phyloP scores from a whole-genome alignment of 2,113 vertebrate species.

The Todiramphus chloris region DNA sequence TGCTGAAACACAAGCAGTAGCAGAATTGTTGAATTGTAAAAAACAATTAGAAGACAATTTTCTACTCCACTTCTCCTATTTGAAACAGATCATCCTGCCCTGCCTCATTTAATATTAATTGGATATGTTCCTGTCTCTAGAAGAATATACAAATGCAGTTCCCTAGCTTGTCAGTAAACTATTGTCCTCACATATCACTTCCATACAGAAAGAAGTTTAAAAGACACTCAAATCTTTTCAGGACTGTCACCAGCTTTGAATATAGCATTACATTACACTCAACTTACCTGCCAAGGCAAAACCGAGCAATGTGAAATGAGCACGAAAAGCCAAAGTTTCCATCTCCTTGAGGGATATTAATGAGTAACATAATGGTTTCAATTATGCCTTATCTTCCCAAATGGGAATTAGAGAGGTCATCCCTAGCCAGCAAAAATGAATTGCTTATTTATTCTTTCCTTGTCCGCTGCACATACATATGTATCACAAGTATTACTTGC shows the following conservation, averaged over 20 bases:
- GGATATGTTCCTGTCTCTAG: background rate
- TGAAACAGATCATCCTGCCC: slow-evolving; percentile 3
- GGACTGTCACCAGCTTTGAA: background rate
- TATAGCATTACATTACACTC: background rate
- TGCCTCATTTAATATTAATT: slow-evolving; percentile 53
- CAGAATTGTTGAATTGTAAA: slow-evolving; percentile 17
- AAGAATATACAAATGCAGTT: slow-evolving; percentile 21
- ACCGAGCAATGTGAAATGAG: background rate
- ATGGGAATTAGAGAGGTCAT: slow-evolving; percentile 27
- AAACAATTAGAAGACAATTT: slow-evolving; percentile 36
- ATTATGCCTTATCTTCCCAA: slow-evolving; percentile 38
- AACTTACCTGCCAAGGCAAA: background rate
- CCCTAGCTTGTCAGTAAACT: background rate
- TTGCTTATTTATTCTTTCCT: slow-evolving; percentile 4
- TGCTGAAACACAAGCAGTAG: background rate
- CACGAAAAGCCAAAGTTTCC: background rate
- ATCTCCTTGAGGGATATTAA: slow-evolving; percentile 48
- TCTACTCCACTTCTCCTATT: slow-evolving; percentile 18
- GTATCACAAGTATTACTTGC: background rate
- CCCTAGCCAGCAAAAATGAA: slow-evolving; percentile 5
- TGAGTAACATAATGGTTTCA: slow-evolving; percentile 42
- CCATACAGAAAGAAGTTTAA: background rate
- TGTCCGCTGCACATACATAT: background rate
- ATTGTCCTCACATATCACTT: background rate
- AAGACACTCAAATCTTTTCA: background rate